Percentiles rank a stretch among this genome's conserved stretches.
These are phyloP conservation scores for Miniopterus natalensis DNA, from an alignment of 2,113 vertebrate genomes.

Conservation along the genomic window DNA sequence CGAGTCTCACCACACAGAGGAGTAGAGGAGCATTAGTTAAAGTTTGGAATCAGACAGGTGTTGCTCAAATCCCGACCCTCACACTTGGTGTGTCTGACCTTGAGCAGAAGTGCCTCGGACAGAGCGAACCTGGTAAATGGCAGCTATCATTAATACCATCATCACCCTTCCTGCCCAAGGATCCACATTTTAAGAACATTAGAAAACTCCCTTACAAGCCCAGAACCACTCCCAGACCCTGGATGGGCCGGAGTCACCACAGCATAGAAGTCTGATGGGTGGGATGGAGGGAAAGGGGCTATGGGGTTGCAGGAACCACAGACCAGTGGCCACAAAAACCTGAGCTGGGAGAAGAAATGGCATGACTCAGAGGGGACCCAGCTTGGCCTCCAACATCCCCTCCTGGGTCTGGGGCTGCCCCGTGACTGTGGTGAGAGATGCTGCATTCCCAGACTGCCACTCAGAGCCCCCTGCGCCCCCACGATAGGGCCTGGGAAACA, in stretches of 20 bases:
- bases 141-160: not conserved
- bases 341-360: conserved; percentile 23
- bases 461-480: conserved; percentile 64
- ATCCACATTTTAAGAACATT: not conserved
- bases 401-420: not conserved
- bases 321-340: conserved; percentile 60
- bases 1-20: not conserved
- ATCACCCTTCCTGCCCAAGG: not conserved
- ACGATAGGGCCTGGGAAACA: conserved; percentile 75
- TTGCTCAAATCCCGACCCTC: not conserved
- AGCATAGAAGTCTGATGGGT: not conserved
- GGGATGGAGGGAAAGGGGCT: not conserved
- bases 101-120: not conserved
- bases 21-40: not conserved
- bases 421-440: conserved; percentile 50
- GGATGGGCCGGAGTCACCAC: not conserved
- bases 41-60: not conserved
- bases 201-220: not conserved
- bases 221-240: not conserved
- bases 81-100: not conserved
- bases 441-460: conserved; percentile 80
- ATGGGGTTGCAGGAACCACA: not conserved
- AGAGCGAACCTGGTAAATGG: not conserved
- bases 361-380: conserved; percentile 41
- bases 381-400: not conserved